Percentiles rank a stretch among this genome's conserved stretches.
Conservation (phyloP, 2,888 invertebrate genomes). For the Neoaliturus tenellus region DNA sequence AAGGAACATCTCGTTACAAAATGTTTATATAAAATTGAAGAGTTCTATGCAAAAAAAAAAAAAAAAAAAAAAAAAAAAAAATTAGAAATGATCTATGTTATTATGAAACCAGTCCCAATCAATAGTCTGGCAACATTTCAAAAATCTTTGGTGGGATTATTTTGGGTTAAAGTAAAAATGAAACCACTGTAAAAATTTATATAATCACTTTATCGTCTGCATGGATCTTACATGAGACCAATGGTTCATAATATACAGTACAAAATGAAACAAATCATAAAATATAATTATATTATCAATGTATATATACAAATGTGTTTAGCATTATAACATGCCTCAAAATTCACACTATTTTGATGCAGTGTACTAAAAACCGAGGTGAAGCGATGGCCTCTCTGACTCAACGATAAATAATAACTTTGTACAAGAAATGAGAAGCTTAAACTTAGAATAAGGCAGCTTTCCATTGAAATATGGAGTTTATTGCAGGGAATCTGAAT, state of each 20-base stretch:
- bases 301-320: conserved; percentile 53
- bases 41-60: too few relatives aligned
- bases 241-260: conserved; percentile 55
- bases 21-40: too few relatives aligned
- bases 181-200: conserved; percentile 41
- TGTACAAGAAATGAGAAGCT: conserved; percentile 55
- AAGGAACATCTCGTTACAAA: too few relatives aligned
- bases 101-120: too few relatives aligned
- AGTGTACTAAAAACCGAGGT: conserved; percentile 44
- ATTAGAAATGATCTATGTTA: too few relatives aligned
- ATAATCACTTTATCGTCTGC: conserved; percentile 54
- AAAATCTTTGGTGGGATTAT: too few relatives aligned
- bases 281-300: conserved; percentile 56
- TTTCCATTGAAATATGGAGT: conserved; percentile 32
- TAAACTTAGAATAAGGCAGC: conserved; percentile 54
- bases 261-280: conserved; percentile 59
- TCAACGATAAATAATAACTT: conserved; percentile 52
- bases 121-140: too few relatives aligned
- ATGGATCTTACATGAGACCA: conserved; percentile 51
- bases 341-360: conserved; percentile 53
- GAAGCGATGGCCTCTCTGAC: conserved; percentile 56
- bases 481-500: conserved; percentile 30
- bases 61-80: too few relatives aligned
- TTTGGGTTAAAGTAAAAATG: background rate
- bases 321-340: conserved; percentile 54